Evolutionary conservation across 1,140 invertebrate genomes (phyloP), one percentile per base, ranked within the genome.

Genomic region (Rhopalosiphum maidis): DNA sequence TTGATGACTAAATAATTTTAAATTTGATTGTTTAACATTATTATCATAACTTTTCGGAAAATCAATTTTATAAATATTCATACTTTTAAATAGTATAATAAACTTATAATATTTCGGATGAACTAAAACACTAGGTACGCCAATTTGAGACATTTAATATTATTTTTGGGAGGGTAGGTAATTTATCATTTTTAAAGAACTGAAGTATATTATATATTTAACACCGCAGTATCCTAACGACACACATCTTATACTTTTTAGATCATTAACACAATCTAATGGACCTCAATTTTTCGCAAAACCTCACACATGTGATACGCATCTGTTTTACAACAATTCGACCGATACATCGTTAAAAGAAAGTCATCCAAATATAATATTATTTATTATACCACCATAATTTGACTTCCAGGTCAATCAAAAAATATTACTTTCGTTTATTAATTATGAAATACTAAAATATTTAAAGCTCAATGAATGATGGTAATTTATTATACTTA

Each of bases 181-280:
- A 93, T 93, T 93, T 93, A 93, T 93, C 91, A 93, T 93, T 85
- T 86, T 93, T 85, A 68, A 89, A 54, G n/a, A 35, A 89, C 87
- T 54, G n/a, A 43, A n/a, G 4, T 77, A 21, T 60, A 30, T 30
- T n/a, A n/a, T 35, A 77, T 30, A 60, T 43, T 90, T 43, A 25
- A 90, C 25, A n/a, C n/a, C 1, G 35, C 55, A 7, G 25, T n/a
- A 35, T n/a, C 21, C 46, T 77, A 77, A 77, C 4, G 60, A 77
- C 46, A 41, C 51, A 55, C n/a, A n/a, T 8, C 23, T 41, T 8
- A 25, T 93, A 77, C 60, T 93, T 93, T 93, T 93, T 93, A 86
- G 77, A 86, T 93, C 91, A 93, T 93, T 93, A 93, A 82, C 82
- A 37, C 77, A 83, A 92, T 93, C 82, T 30, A 22, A 92, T 54